Percentiles rank a stretch among this genome's conserved stretches.
These are phyloP conservation scores for Ephialtes manifestator DNA, from an alignment of 2,888 invertebrate species.

Conservation along the genomic window DNA sequence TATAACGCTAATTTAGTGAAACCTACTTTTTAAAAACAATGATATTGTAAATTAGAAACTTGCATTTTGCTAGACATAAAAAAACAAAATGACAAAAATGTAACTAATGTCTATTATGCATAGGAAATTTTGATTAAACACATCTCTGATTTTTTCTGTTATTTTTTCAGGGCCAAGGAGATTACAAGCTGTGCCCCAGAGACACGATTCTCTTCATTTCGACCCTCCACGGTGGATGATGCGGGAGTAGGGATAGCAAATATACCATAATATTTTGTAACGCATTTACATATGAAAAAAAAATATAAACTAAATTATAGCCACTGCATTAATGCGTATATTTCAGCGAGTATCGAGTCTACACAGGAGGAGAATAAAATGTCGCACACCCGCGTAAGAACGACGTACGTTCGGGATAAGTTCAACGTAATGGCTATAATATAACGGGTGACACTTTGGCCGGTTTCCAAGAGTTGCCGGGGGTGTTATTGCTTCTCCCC, in stretches of 20 bases:
- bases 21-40: too few species aligned
- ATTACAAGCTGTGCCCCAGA: constrained; percentile 90
- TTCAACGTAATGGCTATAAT: constrained; percentile 81
- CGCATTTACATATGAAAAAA: constrained; percentile 29
- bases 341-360: constrained; percentile 14
- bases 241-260: neutral
- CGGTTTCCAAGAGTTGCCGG: constrained; percentile 78
- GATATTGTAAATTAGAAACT: too few species aligned
- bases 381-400: constrained; percentile 69
- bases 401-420: constrained; percentile 77
- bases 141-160: neutral
- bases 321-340: neutral
- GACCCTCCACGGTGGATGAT: constrained; percentile 93
- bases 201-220: constrained; percentile 94
- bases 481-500: constrained; percentile 78
- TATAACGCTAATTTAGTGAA: too few species aligned
- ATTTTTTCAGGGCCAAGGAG: constrained; percentile 88
- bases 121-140: neutral
- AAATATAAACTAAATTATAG: constrained; percentile 27
- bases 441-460: constrained; percentile 81
- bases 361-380: constrained; percentile 75
- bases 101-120: neutral
- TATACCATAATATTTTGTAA: constrained; percentile 41
- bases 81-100: neutral
- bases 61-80: too few species aligned